Conservation (phyloP, 2,888 invertebrate species). For the Drosophila setosimentum region DNA sequence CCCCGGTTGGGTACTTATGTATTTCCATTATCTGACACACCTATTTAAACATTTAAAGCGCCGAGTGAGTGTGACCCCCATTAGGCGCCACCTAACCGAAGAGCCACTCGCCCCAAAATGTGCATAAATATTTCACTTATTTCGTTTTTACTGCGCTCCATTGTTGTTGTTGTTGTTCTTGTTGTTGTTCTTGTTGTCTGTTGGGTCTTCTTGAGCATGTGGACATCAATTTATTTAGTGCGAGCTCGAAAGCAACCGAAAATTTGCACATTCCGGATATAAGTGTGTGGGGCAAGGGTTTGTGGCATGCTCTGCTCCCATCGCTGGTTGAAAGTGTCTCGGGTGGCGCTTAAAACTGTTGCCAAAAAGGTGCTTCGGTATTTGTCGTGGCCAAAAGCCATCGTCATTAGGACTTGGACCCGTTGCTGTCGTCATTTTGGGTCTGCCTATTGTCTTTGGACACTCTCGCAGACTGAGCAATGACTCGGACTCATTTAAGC, state of each 20-base stretch:
- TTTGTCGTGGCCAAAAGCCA: conserved; percentile 30
- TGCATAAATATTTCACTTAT: conserved; percentile 78
- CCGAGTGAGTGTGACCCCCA: conserved; percentile 80
- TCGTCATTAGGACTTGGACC: conserved; percentile 23
- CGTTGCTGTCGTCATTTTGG: conserved; percentile 13
- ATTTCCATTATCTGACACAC: conserved; percentile 82
- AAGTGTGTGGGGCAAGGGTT: conserved; percentile 1
- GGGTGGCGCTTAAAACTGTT: conserved; percentile 31
- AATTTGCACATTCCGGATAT: conserved; percentile 65
- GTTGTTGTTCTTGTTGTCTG: conserved; percentile 13
- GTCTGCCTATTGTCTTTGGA: conserved; percentile 27
- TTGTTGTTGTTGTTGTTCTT: conserved; percentile 4
- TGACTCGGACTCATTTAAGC: background rate
- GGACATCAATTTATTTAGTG: conserved; percentile 77
- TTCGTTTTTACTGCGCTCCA: conserved; percentile 57
- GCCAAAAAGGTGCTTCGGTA: conserved; percentile 43
- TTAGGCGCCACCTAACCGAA: conserved; percentile 72
- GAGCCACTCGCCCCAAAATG: conserved; percentile 57
- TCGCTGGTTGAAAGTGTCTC: conserved; percentile 39
- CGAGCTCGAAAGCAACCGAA: conserved; percentile 47
- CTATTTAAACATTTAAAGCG: conserved; percentile 82
- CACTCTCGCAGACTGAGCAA: conserved; percentile 2
- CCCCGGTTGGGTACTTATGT: conserved; percentile 69
- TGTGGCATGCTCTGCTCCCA: conserved; percentile 2
- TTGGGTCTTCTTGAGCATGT: conserved; percentile 65